Evolutionary conservation across 1,140 invertebrate species (phyloP).

Genomic region (Lasaia peninsularis): DNA sequence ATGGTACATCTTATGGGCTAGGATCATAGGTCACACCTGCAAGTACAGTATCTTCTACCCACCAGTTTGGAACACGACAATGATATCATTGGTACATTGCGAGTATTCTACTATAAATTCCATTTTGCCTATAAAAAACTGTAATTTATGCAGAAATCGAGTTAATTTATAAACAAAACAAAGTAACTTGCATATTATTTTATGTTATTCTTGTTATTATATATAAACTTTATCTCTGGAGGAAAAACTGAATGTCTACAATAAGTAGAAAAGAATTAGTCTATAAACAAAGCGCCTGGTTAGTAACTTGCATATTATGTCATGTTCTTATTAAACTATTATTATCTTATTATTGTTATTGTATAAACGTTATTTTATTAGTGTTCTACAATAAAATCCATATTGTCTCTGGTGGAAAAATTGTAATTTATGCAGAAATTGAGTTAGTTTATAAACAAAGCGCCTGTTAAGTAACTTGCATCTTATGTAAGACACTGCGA

Average conservation of each 20-base stretch:
- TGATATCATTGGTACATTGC: too few relatives aligned
- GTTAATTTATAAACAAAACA: constrained; percentile 13
- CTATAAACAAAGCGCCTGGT: constrained; percentile 13
- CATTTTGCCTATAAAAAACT: constrained; percentile 1
- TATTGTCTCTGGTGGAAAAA: constrained; percentile 7
- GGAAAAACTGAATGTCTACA: neutral
- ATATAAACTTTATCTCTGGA: constrained; percentile 1
- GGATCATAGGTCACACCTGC: too few relatives aligned
- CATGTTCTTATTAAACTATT: too few relatives aligned
- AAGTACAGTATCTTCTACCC: too few relatives aligned
- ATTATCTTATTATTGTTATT: too few relatives aligned
- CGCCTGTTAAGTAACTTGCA: constrained; percentile 17
- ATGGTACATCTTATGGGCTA: too few relatives aligned
- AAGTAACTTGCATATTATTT: constrained; percentile 20
- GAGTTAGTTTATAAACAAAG: constrained; percentile 16
- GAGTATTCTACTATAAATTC: too few relatives aligned
- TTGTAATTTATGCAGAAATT: constrained; percentile 7
- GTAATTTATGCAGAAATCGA: constrained; percentile 9
- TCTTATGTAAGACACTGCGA: constrained; percentile 12
- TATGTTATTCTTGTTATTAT: too few relatives aligned
- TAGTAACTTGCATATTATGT: constrained; percentile 19
- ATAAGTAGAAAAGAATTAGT: constrained; percentile 1
- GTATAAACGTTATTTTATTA: too few relatives aligned
- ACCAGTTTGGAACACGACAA: too few relatives aligned
- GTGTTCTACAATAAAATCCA: neutral